Evolutionary conservation across 2,888 invertebrate genomes (phyloP).

Genomic region (Homarus gammarus): DNA sequence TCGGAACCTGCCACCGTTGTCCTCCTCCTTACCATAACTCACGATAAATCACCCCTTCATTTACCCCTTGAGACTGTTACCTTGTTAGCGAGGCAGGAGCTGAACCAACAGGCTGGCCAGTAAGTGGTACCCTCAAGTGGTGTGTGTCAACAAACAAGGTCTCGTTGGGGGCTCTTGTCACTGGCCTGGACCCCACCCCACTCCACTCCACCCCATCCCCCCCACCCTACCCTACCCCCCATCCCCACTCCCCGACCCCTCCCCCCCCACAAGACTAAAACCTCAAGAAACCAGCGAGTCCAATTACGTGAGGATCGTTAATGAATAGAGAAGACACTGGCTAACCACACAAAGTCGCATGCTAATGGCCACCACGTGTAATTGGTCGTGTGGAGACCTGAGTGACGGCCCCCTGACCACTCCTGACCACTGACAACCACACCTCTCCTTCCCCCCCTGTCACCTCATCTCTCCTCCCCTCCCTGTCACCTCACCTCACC

Average conservation of each 20-base stretch:
- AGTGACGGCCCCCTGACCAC: constrained; percentile 40
- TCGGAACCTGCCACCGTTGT: too few relatives aligned
- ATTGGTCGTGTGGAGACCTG: constrained; percentile 5
- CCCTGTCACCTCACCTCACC: too few relatives aligned
- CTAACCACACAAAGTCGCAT: constrained; percentile 43
- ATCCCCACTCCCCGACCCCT: too few relatives aligned
- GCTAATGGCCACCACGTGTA: constrained; percentile 36
- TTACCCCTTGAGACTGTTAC: too few relatives aligned
- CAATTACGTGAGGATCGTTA: constrained; percentile 35
- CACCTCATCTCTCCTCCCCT: too few relatives aligned
- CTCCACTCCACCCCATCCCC: too few relatives aligned
- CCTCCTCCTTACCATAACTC: too few relatives aligned
- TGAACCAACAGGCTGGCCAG: background rate
- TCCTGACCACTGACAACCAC: constrained; percentile 20
- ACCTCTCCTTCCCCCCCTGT: too few relatives aligned
- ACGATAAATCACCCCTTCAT: too few relatives aligned
- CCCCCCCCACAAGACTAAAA: background rate
- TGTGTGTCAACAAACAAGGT: constrained; percentile 14
- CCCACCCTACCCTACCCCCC: too few relatives aligned
- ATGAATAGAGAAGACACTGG: constrained; percentile 59
- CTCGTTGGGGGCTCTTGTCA: background rate
- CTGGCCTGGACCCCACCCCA: background rate
- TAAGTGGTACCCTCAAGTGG: background rate
- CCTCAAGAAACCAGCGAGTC: background rate
- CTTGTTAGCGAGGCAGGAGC: too few relatives aligned